Evolutionary conservation across 1,140 invertebrate genomes (phyloP).

Genomic region (Drosophila arizonae): DNA sequence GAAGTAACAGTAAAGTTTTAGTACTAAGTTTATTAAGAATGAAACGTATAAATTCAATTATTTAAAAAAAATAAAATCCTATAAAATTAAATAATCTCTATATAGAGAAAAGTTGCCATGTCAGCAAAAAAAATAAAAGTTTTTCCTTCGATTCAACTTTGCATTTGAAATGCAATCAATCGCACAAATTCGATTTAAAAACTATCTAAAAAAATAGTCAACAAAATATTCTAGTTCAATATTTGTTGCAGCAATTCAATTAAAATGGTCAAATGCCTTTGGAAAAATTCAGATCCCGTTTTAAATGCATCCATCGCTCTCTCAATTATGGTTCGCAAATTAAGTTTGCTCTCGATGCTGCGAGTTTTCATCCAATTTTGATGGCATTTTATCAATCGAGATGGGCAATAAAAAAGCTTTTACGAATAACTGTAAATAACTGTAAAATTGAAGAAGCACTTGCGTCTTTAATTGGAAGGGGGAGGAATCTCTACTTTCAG

Average conservation of each 20-base stretch:
- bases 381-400: slow-evolving; percentile 38
- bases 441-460: slow-evolving; percentile 10
- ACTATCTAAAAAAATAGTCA: slow-evolving; percentile 13
- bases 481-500: not conserved
- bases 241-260: slow-evolving; percentile 34
- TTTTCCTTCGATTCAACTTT: not conserved
- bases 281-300: slow-evolving; percentile 1
- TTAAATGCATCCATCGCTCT: slow-evolving; percentile 3
- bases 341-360: slow-evolving; percentile 36
- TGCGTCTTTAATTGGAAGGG: not conserved
- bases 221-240: slow-evolving; percentile 17
- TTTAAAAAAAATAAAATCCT: no score
- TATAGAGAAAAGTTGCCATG: not conserved
- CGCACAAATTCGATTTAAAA: slow-evolving; percentile 35
- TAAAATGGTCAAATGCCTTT: slow-evolving; percentile 26
- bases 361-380: slow-evolving; percentile 30
- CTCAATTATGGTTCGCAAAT: slow-evolving; percentile 50
- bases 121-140: no score
- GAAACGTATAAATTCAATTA: no score
- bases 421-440: slow-evolving; percentile 23
- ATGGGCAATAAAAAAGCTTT: slow-evolving; percentile 51
- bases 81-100: not conserved
- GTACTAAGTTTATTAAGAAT: no score
- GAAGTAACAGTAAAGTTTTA: no score
- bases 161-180: slow-evolving; percentile 1